These are phyloP conservation scores for Ornithorhynchus anatinus DNA, from an alignment of 2,113 vertebrate species.

Conservation along the genomic window DNA sequence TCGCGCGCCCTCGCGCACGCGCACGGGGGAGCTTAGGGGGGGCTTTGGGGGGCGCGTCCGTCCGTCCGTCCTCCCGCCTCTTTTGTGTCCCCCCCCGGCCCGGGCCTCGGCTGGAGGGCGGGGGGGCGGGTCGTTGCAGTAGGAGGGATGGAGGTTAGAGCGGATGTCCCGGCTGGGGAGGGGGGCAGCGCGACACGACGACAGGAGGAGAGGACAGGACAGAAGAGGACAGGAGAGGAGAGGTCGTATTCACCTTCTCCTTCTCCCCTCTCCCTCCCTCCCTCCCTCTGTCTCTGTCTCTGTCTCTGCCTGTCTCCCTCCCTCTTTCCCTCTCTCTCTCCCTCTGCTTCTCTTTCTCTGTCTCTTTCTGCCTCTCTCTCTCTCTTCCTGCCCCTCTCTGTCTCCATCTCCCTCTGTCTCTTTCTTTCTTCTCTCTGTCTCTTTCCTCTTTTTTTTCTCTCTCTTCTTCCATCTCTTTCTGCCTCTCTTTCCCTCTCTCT, in stretches of 20 bases:
- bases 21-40: conserved; percentile 84
- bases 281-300: too few relatives aligned
- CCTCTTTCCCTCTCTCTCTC: too few relatives aligned
- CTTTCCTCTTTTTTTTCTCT: too few relatives aligned
- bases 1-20: conserved; percentile 71
- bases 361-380: too few relatives aligned
- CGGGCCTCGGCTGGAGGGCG: conserved; percentile 32
- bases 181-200: not conserved
- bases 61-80: conserved; percentile 39
- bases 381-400: too few relatives aligned
- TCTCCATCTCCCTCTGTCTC: too few relatives aligned
- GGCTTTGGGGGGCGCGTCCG: conserved; percentile 42
- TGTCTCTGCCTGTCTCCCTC: too few relatives aligned
- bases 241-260: not conserved
- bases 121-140: conserved; percentile 31
- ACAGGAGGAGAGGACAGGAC: not conserved
- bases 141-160: conserved; percentile 28
- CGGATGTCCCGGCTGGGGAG: not conserved
- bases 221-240: not conserved
- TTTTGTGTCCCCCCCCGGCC: conserved; percentile 43
- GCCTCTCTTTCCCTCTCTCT: too few relatives aligned
- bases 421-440: too few relatives aligned
- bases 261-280: too few relatives aligned
- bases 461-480: too few relatives aligned
- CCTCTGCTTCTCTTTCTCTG: too few relatives aligned